phyloP scores from a whole-genome alignment of 2,113 vertebrate species.

The Ailurus styani region DNA sequence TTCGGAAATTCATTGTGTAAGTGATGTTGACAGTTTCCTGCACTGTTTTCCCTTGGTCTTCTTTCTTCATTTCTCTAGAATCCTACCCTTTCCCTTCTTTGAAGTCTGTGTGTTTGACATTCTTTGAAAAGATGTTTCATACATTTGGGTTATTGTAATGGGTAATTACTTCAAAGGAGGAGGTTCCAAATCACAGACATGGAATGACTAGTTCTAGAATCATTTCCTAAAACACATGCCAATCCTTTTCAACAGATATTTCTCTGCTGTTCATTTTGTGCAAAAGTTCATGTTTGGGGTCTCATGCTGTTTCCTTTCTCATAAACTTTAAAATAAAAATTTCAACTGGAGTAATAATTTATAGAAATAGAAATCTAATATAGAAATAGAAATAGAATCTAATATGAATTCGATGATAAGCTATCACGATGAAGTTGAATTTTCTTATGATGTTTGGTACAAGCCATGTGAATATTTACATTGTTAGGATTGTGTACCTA shows the following conservation, averaged over 20 bases:
- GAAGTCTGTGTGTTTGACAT: not conserved
- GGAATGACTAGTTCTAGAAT: slow-evolving; percentile 4
- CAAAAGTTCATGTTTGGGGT: not conserved
- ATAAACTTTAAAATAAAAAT: not conserved
- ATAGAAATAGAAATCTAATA: not conserved
- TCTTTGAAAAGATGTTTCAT: not conserved
- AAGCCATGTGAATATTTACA: not conserved
- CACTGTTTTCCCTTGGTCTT: not conserved
- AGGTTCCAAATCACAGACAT: not conserved
- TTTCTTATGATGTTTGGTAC: not conserved
- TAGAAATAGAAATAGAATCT: not conserved
- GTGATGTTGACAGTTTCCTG: not conserved
- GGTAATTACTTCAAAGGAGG: not conserved
- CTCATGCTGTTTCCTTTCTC: not conserved
- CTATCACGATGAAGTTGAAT: not conserved
- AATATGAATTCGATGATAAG: not conserved
- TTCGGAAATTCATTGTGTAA: slow-evolving; percentile 13
- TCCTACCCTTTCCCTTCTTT: slow-evolving; percentile 11
- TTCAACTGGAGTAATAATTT: not conserved
- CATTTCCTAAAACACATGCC: not conserved
- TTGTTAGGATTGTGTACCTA: not conserved
- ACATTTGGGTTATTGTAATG: not conserved
- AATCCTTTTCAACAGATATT: not conserved
- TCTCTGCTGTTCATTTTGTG: slow-evolving; percentile 21
- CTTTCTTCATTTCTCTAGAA: not conserved